phyloP scores from a whole-genome alignment of 2,113 vertebrate genomes.

The Acrocephalus arundinaceus region DNA sequence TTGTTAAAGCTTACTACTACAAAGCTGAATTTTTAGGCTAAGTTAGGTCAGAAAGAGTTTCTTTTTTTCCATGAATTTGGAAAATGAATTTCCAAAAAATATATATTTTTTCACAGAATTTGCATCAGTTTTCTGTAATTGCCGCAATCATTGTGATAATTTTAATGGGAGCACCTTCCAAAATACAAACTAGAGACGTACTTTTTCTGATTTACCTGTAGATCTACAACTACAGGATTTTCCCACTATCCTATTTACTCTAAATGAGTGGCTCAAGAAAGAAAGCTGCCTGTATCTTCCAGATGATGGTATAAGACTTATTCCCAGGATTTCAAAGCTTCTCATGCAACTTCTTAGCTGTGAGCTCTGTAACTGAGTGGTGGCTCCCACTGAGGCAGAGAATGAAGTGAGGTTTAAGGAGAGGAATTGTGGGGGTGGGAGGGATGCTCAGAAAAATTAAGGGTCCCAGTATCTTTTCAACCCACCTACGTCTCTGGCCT shows the following conservation, averaged over 20 bases:
- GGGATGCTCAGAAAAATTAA: background rate
- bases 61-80: background rate
- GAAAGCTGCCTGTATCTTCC: background rate
- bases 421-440: background rate
- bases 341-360: background rate
- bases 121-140: background rate
- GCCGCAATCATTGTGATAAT: background rate
- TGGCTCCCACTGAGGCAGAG: background rate
- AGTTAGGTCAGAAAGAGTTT: background rate
- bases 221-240: background rate
- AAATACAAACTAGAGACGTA: background rate
- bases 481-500: background rate
- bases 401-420: background rate
- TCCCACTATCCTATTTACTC: background rate
- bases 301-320: background rate
- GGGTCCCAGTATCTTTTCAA: background rate
- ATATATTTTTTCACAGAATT: background rate
- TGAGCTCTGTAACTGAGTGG: background rate
- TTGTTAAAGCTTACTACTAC: background rate
- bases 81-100: background rate
- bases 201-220: background rate
- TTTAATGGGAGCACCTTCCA: background rate
- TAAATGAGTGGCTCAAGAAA: background rate
- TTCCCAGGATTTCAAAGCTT: background rate
- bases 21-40: background rate